Conservation (phyloP, 2,113 vertebrate species). For the Gila orcuttii region DNA sequence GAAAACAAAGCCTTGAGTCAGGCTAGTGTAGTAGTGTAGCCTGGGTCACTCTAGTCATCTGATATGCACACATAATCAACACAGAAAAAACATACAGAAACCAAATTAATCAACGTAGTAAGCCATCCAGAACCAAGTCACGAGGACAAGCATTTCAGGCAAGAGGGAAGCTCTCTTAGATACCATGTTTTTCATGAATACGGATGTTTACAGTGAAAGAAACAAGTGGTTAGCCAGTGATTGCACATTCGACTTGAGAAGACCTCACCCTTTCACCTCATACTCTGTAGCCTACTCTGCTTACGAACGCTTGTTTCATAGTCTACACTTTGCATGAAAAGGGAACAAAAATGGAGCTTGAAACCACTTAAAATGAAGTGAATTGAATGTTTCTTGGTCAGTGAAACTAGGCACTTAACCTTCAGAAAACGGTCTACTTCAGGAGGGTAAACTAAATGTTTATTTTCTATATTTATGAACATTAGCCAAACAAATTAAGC, state of each 20-base stretch:
- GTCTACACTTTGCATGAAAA: background rate
- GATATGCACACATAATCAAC: slow-evolving; percentile 99
- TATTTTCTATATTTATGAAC: background rate
- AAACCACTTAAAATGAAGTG: background rate
- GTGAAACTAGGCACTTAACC: background rate
- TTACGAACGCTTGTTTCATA: background rate
- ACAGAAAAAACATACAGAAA: slow-evolving; percentile 99
- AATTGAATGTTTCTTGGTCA: background rate
- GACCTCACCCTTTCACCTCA: slow-evolving; percentile 29
- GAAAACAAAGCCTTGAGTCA: slow-evolving; percentile 99
- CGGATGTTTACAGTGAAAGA: slow-evolving; percentile 51
- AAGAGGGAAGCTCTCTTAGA: slow-evolving; percentile 49
- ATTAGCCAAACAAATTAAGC: background rate
- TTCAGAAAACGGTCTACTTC: background rate
- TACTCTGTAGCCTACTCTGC: background rate
- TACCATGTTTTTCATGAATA: slow-evolving; percentile 31
- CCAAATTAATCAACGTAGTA: slow-evolving; percentile 99
- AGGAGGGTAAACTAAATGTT: background rate
- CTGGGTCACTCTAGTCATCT: slow-evolving; percentile 99
- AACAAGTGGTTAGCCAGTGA: slow-evolving; percentile 53
- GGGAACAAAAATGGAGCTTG: background rate
- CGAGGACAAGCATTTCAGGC: slow-evolving; percentile 74
- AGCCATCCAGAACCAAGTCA: slow-evolving; percentile 91
- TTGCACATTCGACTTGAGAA: slow-evolving; percentile 50
- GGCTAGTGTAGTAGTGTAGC: slow-evolving; percentile 99